Evolutionary conservation across 2,797 vertebrate species (phyloP), one percentile per base, ranked within the genome.

Genomic region (Acanthopagrus latus): DNA sequence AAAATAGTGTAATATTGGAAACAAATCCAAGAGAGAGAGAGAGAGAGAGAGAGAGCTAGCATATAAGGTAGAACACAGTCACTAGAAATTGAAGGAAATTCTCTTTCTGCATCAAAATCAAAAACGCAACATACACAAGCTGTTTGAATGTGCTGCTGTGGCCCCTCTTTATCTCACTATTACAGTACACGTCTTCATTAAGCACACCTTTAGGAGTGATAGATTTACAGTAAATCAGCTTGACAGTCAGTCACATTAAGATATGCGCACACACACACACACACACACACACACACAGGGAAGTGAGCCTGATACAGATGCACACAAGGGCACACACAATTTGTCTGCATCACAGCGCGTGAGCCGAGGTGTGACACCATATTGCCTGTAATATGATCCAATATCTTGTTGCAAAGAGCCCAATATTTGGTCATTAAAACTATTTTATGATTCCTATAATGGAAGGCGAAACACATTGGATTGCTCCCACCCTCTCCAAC

Each of bases 341-440:
- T 41, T 67, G 62, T 73, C 80, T 76, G 62, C 55, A 56, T 44
- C 56, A 54, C 64, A 74, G 60, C 47, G 63, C 60, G 69, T 43
- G 80, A 81, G 78, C 75, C 76, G 83, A 76, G 73, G 74, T 84
- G 76, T 82, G 66, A 66, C 78, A 83, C 62, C 64, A 78, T 85
- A 89, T 86, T 71, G 52, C 80, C 59, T 81, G 77, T 81, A 88
- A 86, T 86, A 85, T 84, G 81, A 90, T 86, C 86, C 86, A 85
- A 75, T 88, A 90, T 89, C 81, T 80, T 80, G 74, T 92, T 89
- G 90, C 71, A 91, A 90, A 90, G 84, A 86, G 86, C 68, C 82
- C 83, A 85, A 86, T 88, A 91, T 89, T 91, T 92, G 85, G 85
- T 89, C 87, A 87, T 91, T 90, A 91, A 91, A 92, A 76, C 52